Conservation (phyloP, 2,113 vertebrate genomes). For the Petaurus breviceps region DNA sequence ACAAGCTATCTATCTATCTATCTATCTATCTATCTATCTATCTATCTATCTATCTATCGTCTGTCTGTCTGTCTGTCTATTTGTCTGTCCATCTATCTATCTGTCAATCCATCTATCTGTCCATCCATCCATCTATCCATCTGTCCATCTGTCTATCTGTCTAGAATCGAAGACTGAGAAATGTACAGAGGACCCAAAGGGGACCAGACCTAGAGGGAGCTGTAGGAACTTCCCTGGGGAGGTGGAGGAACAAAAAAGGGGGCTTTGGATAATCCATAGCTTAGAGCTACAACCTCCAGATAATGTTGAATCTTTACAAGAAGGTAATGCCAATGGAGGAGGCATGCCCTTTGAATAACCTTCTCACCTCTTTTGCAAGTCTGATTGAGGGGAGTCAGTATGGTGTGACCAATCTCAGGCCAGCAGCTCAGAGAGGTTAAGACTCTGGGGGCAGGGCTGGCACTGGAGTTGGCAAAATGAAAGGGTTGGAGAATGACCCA, state of each 20-base stretch:
- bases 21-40: too few relatives aligned
- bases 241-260: not conserved
- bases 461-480: not conserved
- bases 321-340: not conserved
- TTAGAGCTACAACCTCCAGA: not conserved
- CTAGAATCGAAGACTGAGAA: not conserved
- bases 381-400: not conserved
- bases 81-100: rapidly evolving
- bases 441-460: not conserved
- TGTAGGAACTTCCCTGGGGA: not conserved
- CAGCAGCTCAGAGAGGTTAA: not conserved
- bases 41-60: too few relatives aligned
- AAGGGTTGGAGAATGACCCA: not conserved
- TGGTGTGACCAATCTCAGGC: not conserved
- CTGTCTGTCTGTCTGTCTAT: rapidly evolving
- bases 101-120: too few relatives aligned
- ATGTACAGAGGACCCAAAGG: not conserved
- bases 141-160: too few relatives aligned
- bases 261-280: not conserved
- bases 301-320: not conserved
- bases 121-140: too few relatives aligned
- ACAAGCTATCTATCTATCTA: not conserved
- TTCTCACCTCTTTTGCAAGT: not conserved
- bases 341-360: not conserved
- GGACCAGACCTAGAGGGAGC: not conserved